Base-by-base conservation (phyloP, 1,140 invertebrate genomes). In the Heterodera schachtii region DNA sequence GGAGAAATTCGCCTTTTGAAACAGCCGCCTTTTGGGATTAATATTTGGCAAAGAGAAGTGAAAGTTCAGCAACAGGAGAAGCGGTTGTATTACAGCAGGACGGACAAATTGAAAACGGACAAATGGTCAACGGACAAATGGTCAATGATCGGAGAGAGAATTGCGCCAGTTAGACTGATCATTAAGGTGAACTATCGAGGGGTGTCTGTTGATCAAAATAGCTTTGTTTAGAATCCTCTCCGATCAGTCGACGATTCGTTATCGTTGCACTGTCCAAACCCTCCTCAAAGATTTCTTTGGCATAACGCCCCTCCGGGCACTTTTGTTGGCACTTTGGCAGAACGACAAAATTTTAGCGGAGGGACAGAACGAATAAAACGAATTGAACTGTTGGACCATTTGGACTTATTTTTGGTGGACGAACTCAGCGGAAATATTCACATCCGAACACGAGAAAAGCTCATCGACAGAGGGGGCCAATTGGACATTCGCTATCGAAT, bases 1-100 rank as follows among this genome's bases (percentile, higher is more conserved):
- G 69, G 69, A 41, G 69, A 71, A 19, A 71, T 71, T 46, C 69
- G 69, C 31, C 69, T 71, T 71, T 46, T 71, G 41, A 46, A 71
- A n/a, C 13, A 41, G 31, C 69, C 69, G 69, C 69, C 69, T 6
- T 71, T 46, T n/a, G 69, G 69, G 19, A 7, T 43, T 13, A 43
- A 13, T 6, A 43, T 71, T 46, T 71, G 69, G 69, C 9, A 46
- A 16, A 31, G 69, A 19, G 8, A 71, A 71, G 69, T 71, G 3
- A 46, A 31, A 0, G 69, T 69, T n/a, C n/a, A 69, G 67, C n/a
- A 69, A 3, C n/a, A 69, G 49, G 11, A 11, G 49, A 6, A 52
- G 49, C 49, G 11, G 49, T 52, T 52, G 49, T 52, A 11, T 52
- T 52, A 19, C 57, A 31, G 31, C 31, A 31, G 31, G 31, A 31